Conservation (phyloP, 2,113 vertebrate species). For the Podarcis muralis region DNA sequence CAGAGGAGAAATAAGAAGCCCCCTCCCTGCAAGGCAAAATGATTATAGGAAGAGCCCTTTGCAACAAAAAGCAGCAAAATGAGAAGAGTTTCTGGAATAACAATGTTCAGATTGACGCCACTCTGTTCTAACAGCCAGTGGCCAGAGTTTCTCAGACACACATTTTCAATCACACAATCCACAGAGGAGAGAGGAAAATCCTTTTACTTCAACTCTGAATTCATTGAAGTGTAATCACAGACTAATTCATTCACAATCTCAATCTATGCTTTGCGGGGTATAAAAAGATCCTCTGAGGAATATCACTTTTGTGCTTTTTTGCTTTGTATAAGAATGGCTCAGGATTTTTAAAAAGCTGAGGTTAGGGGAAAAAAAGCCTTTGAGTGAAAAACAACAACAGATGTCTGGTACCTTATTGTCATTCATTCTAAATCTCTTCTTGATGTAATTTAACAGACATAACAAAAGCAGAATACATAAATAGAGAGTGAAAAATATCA, state of each 20-base stretch:
- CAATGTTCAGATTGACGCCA: conserved; percentile 24
- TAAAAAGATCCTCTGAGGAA: conserved; percentile 23
- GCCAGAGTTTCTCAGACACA: conserved; percentile 32
- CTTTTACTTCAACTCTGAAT: conserved; percentile 45
- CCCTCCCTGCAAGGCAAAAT: not conserved
- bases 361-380: conserved; percentile 52
- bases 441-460: conserved; percentile 67
- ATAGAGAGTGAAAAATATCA: conserved; percentile 58
- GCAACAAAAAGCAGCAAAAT: not conserved
- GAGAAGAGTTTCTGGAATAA: conserved; percentile 15
- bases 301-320: conserved; percentile 15
- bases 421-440: conserved; percentile 56
- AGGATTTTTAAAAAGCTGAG: conserved; percentile 52
- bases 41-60: not conserved
- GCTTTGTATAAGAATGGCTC: conserved; percentile 8
- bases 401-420: conserved; percentile 66
- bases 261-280: not conserved
- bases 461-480: conserved; percentile 62
- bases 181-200: conserved; percentile 46
- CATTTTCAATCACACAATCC: conserved; percentile 45
- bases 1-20: not conserved
- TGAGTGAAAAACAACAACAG: conserved; percentile 67
- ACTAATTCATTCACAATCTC: conserved; percentile 41
- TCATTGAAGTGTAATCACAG: conserved; percentile 47
- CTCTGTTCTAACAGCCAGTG: conserved; percentile 38